A percentile compares a stretch with the other conserved stretches of the same genome.
phyloP scores from a whole-genome alignment of 2,113 vertebrate species.

The Ictidomys tridecemlineatus region DNA sequence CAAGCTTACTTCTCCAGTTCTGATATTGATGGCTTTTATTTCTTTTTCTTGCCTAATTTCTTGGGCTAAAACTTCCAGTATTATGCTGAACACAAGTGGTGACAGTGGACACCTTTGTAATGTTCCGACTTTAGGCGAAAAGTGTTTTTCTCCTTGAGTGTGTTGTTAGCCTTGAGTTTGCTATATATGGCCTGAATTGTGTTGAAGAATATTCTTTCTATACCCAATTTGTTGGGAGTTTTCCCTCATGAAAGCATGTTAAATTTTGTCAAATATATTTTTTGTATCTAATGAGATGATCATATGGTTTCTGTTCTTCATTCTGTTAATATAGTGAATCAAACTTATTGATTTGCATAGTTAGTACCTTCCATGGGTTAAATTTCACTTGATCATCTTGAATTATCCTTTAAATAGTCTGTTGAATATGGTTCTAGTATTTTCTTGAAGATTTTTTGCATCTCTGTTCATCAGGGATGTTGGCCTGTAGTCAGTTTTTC shows the following conservation, averaged over 20 bases:
- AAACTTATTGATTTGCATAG: background rate
- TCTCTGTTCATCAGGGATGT: no score
- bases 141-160: background rate
- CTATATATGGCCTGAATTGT: background rate
- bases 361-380: background rate
- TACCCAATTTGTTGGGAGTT: background rate
- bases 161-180: background rate
- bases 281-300: background rate
- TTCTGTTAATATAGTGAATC: background rate
- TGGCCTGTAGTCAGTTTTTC: background rate
- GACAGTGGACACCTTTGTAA: rapidly evolving
- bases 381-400: background rate
- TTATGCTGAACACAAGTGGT: background rate
- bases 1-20: background rate
- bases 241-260: background rate
- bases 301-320: background rate
- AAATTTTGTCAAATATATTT: background rate
- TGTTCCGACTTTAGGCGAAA: background rate
- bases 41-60: background rate
- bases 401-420: background rate
- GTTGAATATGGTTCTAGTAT: background rate
- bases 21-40: background rate
- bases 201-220: background rate
- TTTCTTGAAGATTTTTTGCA: background rate
- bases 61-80: no score